phyloP scores from a whole-genome alignment of 2,113 vertebrate genomes.

The Piliocolobus tephrosceles region DNA sequence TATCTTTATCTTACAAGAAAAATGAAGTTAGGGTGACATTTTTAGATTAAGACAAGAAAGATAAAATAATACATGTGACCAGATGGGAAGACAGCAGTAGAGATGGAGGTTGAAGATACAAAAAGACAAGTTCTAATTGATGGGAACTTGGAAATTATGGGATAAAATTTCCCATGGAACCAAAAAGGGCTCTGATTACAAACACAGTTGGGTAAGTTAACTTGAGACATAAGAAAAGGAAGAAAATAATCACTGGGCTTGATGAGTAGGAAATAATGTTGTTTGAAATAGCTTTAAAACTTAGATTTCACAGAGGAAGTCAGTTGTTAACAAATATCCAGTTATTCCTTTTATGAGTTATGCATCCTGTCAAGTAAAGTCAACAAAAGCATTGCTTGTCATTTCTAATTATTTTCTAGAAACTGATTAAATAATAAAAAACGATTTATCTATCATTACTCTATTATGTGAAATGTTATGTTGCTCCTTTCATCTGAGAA shows the following conservation, averaged over 20 bases:
- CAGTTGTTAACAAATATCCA: not conserved
- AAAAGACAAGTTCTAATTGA: not conserved
- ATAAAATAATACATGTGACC: not conserved
- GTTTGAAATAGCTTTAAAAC: constrained; percentile 9
- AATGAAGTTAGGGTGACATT: not conserved
- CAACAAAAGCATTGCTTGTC: not conserved
- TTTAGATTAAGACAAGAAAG: not conserved
- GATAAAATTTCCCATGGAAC: constrained; percentile 25
- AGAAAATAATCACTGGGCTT: not conserved
- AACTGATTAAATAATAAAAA: not conserved
- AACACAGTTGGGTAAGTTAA: not conserved
- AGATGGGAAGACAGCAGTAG: not conserved
- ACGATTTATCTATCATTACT: not conserved
- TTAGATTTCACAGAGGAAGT: constrained; percentile 33
- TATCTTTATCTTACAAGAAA: not conserved
- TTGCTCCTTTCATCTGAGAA: not conserved
- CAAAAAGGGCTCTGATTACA: not conserved
- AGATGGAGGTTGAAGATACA: not conserved
- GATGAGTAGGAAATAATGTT: constrained; percentile 39
- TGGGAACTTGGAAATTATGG: not conserved
- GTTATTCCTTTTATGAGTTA: not conserved
- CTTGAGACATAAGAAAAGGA: not conserved
- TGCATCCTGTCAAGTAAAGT: not conserved
- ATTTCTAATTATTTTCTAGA: constrained; percentile 43
- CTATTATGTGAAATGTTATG: not conserved